phyloP scores from a whole-genome alignment of 2,797 vertebrate genomes.

The Epinephelus coioides region DNA sequence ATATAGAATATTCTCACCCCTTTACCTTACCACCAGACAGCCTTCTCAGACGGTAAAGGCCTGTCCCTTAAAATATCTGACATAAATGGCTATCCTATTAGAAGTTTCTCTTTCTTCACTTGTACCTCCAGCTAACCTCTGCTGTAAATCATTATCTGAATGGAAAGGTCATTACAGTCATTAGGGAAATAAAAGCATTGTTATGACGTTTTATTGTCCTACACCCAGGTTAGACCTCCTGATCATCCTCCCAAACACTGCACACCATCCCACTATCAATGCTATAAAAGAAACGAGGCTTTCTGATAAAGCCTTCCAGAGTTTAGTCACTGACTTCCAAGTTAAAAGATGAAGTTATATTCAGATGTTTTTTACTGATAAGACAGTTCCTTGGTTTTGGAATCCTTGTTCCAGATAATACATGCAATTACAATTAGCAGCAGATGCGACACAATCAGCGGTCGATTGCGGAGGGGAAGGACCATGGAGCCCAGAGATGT shows the following conservation, averaged over 20 bases:
- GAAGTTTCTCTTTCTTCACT: background rate
- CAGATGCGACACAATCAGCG: background rate
- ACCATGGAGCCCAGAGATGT: constrained; percentile 3
- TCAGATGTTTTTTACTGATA: background rate
- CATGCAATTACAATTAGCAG: background rate
- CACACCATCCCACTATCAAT: constrained; percentile 11
- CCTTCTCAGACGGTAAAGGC: too few species aligned
- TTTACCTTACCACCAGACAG: too few species aligned
- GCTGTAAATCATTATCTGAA: background rate
- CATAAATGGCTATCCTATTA: background rate
- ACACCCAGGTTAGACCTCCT: background rate
- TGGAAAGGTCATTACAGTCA: background rate
- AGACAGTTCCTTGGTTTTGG: too few species aligned
- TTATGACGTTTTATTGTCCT: background rate
- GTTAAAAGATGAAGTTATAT: background rate
- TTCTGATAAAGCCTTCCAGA: background rate
- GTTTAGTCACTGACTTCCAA: background rate
- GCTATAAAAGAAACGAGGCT: background rate
- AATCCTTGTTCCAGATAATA: background rate
- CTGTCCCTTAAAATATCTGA: background rate
- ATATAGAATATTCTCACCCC: too few species aligned
- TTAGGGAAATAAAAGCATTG: background rate
- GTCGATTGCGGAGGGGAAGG: background rate
- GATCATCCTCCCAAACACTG: background rate
- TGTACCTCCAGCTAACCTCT: background rate